Percentiles rank a stretch among this genome's conserved stretches.
phyloP scores from a whole-genome alignment of 2,888 invertebrate genomes.

The Cheilosia vulpina region DNA sequence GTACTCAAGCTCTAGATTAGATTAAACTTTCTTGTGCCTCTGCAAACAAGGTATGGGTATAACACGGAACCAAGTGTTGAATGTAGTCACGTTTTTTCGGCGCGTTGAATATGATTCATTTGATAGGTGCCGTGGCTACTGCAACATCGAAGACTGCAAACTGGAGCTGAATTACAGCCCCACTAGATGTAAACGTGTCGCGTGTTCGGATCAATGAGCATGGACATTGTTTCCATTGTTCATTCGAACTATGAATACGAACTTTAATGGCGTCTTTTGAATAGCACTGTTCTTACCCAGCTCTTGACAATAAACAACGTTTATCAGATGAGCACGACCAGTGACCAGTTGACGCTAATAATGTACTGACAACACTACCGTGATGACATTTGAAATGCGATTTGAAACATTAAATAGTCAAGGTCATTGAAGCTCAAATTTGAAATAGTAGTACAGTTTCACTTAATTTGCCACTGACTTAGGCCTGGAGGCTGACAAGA shows the following conservation, averaged over 20 bases:
- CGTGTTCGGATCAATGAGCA: conserved; percentile 48
- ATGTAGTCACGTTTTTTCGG: conserved; percentile 40
- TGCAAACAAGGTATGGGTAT: background rate
- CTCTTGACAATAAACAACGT: conserved; percentile 9
- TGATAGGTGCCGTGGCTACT: conserved; percentile 24
- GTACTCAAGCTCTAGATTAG: background rate
- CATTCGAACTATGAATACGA: conserved; percentile 21
- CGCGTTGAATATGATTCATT: conserved; percentile 55
- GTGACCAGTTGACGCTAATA: conserved; percentile 24
- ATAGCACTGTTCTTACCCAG: background rate
- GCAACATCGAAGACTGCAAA: conserved; percentile 12
- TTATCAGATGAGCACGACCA: conserved; percentile 34
- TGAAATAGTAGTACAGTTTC: too few relatives aligned
- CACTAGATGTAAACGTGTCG: conserved; percentile 25
- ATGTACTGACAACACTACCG: background rate
- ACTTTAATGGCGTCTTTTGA: background rate
- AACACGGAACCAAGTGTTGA: conserved; percentile 28
- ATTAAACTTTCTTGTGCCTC: background rate
- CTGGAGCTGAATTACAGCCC: conserved; percentile 40
- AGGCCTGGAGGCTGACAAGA: too few relatives aligned
- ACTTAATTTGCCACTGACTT: too few relatives aligned
- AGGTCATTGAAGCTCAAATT: too few relatives aligned
- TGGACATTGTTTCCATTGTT: conserved; percentile 47
- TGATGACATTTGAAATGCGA: conserved; percentile 9
- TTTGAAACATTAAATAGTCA: background rate